Evolutionary conservation across 2,113 vertebrate genomes (phyloP).

Genomic region (Verasper variegatus): DNA sequence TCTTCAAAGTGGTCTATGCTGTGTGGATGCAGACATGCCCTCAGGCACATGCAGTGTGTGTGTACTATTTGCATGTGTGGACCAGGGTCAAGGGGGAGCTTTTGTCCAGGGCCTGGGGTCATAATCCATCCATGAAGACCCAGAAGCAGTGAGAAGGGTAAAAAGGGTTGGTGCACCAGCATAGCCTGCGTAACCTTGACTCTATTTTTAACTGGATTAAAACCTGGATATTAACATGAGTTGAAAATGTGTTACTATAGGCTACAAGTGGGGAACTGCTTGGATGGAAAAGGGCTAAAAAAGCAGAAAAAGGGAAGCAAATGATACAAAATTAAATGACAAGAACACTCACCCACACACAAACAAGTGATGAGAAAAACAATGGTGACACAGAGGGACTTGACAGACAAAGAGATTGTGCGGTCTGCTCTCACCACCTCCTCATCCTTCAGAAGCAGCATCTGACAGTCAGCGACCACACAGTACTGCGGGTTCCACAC

Average conservation of each 20-base stretch:
- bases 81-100: no score
- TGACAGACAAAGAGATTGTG: slow-evolving; percentile 45
- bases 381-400: slow-evolving; percentile 42
- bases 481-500: slow-evolving; percentile 81
- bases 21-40: not conserved
- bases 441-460: slow-evolving; percentile 82
- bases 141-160: not conserved
- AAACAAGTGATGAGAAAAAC: slow-evolving; percentile 5
- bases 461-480: slow-evolving; percentile 78
- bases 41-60: no score
- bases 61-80: no score
- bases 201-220: not conserved
- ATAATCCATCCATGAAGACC: not conserved
- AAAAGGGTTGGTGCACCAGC: no score
- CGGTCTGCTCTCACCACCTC: slow-evolving; percentile 74
- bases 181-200: not conserved
- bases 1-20: not conserved
- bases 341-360: not conserved
- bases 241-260: not conserved
- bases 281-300: not conserved
- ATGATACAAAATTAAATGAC: not conserved
- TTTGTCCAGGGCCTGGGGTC: not conserved
- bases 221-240: not conserved
- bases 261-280: no score
- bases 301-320: not conserved